Percentiles rank a stretch among this genome's conserved stretches.
Evolutionary conservation across 1,140 invertebrate genomes (phyloP).

Genomic region (Lineus longissimus): DNA sequence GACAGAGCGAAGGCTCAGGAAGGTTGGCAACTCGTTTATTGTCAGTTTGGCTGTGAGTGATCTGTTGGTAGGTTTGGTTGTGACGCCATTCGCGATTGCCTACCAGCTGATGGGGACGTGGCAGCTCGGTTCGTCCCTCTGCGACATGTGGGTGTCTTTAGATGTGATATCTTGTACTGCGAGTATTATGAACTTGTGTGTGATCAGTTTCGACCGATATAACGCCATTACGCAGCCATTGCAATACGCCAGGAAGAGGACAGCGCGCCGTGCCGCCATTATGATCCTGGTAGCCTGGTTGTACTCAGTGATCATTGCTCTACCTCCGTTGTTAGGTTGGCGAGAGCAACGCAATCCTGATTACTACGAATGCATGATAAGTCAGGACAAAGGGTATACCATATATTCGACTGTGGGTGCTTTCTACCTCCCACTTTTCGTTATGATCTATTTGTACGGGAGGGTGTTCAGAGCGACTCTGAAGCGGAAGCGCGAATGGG

Average conservation of each 20-base stretch:
- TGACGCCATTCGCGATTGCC: conserved; percentile 31
- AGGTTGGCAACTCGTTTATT: conserved; percentile 92
- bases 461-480: conserved; percentile 51
- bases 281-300: conserved; percentile 88
- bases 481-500: conserved; percentile 45
- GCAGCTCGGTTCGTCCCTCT: conserved; percentile 51
- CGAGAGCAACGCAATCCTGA: conserved; percentile 12
- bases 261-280: conserved; percentile 74
- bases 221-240: conserved; percentile 57
- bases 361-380: conserved; percentile 33
- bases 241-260: conserved; percentile 73
- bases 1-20: conserved; percentile 75
- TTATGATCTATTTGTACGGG: conserved; percentile 53
- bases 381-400: conserved; percentile 49
- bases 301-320: conserved; percentile 82
- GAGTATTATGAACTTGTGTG: conserved; percentile 57
- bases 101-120: conserved; percentile 40
- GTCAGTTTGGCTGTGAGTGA: conserved; percentile 89
- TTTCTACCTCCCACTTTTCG: conserved; percentile 53
- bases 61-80: conserved; percentile 70
- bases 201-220: conserved; percentile 58
- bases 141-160: conserved; percentile 55
- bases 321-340: conserved; percentile 92
- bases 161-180: conserved; percentile 58
- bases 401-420: conserved; percentile 53